Evolutionary conservation across 2,113 vertebrate species (phyloP).

Genomic region (Sclerurus mexicanus): DNA sequence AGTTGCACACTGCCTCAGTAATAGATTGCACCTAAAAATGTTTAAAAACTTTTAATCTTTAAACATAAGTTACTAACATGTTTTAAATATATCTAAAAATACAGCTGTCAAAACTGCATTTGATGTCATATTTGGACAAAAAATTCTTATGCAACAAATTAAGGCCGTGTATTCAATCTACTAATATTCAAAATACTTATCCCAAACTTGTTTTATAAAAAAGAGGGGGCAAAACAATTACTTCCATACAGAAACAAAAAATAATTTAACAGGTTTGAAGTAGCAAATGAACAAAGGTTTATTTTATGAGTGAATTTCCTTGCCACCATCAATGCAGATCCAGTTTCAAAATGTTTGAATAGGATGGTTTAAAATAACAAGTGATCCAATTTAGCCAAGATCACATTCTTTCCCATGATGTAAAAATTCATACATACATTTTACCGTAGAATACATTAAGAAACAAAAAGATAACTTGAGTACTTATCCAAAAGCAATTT

Average conservation of each 20-base stretch:
- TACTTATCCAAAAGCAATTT: constrained; percentile 59
- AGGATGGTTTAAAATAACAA: constrained; percentile 63
- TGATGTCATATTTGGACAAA: constrained; percentile 40
- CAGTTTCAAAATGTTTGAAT: constrained; percentile 65
- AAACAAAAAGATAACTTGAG: constrained; percentile 35
- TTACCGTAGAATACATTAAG: constrained; percentile 62
- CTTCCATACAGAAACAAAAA: constrained; percentile 61
- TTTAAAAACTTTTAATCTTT: constrained; percentile 28
- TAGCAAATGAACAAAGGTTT: constrained; percentile 25
- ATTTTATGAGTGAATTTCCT: constrained; percentile 58
- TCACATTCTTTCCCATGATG: constrained; percentile 37
- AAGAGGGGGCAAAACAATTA: constrained; percentile 47
- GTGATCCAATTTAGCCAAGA: constrained; percentile 54
- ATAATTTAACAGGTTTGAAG: constrained; percentile 52
- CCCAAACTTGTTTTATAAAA: constrained; percentile 57
- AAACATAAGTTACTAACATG: constrained; percentile 50
- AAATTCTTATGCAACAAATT: constrained; percentile 58
- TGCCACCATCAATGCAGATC: constrained; percentile 55
- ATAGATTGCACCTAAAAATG: constrained; percentile 53
- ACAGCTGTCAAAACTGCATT: constrained; percentile 32
- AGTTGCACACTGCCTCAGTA: constrained; percentile 25
- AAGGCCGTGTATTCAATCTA: constrained; percentile 63
- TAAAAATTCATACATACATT: constrained; percentile 18
- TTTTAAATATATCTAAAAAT: constrained; percentile 53
- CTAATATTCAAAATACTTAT: constrained; percentile 53